Conservation (phyloP, 2,888 invertebrate genomes). For the Sphaeridia pumilis region DNA sequence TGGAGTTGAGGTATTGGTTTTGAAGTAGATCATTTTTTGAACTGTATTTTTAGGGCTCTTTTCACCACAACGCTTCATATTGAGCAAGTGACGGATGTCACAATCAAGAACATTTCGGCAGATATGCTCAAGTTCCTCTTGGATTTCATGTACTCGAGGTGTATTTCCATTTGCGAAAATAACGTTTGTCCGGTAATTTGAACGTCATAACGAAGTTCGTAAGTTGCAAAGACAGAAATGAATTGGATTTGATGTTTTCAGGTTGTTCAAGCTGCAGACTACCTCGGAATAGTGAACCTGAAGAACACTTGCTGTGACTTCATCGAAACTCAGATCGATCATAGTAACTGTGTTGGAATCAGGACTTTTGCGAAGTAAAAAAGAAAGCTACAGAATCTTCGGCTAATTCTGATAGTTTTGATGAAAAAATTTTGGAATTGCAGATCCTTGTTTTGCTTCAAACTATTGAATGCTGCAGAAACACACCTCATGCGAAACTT, state of each 20-base stretch:
- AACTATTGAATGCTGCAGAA: slow-evolving; percentile 56
- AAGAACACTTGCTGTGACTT: slow-evolving; percentile 67
- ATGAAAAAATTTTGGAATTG: no score
- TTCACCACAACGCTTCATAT: slow-evolving; percentile 69
- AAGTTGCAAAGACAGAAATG: background rate
- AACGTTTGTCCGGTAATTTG: slow-evolving; percentile 61
- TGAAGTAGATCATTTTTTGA: no score
- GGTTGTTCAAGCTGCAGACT: slow-evolving; percentile 73
- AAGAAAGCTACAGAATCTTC: background rate
- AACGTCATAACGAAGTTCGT: no score
- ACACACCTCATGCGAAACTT: slow-evolving; percentile 65
- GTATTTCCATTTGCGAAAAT: slow-evolving; percentile 58
- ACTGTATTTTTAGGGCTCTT: slow-evolving; percentile 49
- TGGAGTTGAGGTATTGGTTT: no score
- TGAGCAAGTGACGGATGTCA: slow-evolving; percentile 55
- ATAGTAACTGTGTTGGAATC: slow-evolving; percentile 72
- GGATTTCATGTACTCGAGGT: slow-evolving; percentile 72
- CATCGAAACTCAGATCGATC: slow-evolving; percentile 54
- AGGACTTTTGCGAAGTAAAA: slow-evolving; percentile 63
- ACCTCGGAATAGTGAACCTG: slow-evolving; percentile 72
- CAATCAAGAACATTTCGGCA: slow-evolving; percentile 63
- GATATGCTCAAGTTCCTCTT: slow-evolving; percentile 66
- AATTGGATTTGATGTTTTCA: slow-evolving; percentile 7
- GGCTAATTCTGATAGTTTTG: no score
- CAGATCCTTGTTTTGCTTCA: slow-evolving; percentile 52